Conservation (phyloP, 2,797 vertebrate species). For the Miichthys miiuy region DNA sequence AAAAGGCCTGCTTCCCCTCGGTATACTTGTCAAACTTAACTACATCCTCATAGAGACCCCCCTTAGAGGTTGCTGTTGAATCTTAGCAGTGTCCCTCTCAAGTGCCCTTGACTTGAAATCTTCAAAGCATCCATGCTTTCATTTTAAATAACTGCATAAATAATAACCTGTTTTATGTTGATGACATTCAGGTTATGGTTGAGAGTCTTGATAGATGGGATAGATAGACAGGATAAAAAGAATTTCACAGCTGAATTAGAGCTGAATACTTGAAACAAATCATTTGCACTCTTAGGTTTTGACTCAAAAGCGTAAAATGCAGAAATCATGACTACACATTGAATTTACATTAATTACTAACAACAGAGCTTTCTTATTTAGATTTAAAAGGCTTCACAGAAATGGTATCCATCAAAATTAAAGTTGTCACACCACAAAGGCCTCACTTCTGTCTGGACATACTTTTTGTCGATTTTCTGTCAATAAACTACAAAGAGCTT, state of each 20-base stretch:
- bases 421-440: conserved; percentile 25
- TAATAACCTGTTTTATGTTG: neutral
- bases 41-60: conserved; percentile 5
- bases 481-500: conserved; percentile 59
- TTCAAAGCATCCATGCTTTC: neutral
- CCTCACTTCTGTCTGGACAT: conserved; percentile 37
- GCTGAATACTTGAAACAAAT: neutral
- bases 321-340: neutral
- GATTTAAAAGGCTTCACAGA: neutral
- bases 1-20: too few species aligned
- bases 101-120: conserved; percentile 16
- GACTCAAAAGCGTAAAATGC: neutral
- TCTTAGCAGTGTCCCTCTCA: neutral
- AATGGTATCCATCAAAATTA: conserved; percentile 22
- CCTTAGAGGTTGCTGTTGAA: conserved; percentile 3
- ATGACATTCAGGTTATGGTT: neutral
- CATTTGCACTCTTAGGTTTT: neutral
- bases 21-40: neutral
- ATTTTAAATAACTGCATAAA: neutral
- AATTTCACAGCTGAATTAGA: neutral
- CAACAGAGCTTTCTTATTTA: neutral
- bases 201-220: neutral
- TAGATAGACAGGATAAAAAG: neutral
- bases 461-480: conserved; percentile 45
- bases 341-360: neutral